phyloP scores from a whole-genome alignment of 2,888 invertebrate genomes.

The Pachymerium ferrugineum region DNA sequence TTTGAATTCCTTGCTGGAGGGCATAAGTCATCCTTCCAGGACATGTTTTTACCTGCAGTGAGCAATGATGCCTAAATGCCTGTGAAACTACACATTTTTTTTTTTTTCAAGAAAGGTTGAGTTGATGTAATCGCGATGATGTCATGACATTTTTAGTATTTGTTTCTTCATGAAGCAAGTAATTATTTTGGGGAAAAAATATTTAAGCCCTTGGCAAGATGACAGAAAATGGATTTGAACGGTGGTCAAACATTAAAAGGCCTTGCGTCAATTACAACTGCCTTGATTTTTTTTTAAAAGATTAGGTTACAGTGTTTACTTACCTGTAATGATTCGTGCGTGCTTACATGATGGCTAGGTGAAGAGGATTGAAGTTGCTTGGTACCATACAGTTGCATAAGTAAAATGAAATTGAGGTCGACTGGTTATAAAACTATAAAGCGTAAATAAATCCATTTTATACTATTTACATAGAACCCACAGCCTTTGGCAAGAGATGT shows the following conservation, averaged over 20 bases:
- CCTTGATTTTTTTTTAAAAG: too few species aligned
- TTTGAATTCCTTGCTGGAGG: background rate
- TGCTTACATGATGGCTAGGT: too few species aligned
- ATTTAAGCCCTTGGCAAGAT: background rate
- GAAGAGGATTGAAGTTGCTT: too few species aligned
- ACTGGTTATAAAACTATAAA: background rate
- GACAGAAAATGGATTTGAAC: background rate
- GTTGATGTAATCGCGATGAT: constrained; percentile 4
- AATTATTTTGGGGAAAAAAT: background rate
- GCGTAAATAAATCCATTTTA: too few species aligned
- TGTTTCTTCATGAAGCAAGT: background rate
- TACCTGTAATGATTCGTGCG: too few species aligned
- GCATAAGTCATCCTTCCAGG: background rate
- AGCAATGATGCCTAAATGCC: background rate
- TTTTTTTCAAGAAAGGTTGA: constrained; percentile 9
- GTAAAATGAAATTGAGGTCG: background rate
- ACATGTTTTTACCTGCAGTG: background rate
- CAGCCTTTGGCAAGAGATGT: background rate
- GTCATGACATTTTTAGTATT: constrained; percentile 1
- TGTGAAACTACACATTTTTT: background rate
- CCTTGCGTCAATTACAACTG: too few species aligned
- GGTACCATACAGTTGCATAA: too few species aligned
- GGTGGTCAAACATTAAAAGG: constrained; percentile 3
- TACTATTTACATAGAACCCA: background rate
- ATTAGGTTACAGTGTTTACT: too few species aligned